Evolutionary conservation across 2,888 invertebrate species (phyloP).

Genomic region (Drosophila koepferae): DNA sequence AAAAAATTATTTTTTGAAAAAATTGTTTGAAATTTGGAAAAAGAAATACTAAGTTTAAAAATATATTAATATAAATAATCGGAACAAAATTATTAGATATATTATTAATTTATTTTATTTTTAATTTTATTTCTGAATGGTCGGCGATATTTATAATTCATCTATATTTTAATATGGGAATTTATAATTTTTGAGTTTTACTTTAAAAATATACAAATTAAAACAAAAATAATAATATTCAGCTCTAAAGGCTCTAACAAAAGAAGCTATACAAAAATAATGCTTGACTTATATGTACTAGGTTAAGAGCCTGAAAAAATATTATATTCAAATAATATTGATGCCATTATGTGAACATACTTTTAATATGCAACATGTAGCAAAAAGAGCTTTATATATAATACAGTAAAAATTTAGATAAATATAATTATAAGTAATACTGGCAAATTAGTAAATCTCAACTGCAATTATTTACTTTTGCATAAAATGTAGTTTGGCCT

Average conservation of each 20-base stretch:
- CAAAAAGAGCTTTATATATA: neutral
- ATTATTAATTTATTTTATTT: no score
- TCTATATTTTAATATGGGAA: neutral
- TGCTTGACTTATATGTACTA: neutral
- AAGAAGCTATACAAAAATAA: neutral
- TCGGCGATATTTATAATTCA: no score
- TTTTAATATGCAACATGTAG: no score
- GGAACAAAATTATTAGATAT: no score
- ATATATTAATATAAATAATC: no score
- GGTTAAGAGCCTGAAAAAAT: neutral
- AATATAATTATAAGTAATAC: neutral
- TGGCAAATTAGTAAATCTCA: fast-evolving
- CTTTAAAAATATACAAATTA: neutral
- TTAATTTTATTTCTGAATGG: no score
- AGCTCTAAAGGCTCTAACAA: neutral
- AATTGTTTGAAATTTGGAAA: no score
- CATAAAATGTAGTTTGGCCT: neutral
- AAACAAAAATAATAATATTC: neutral
- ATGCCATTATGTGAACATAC: neutral
- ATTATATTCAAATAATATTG: neutral
- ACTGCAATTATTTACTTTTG: neutral
- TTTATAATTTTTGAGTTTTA: neutral
- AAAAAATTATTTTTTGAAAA: no score
- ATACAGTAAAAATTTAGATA: neutral
- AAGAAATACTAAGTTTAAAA: no score